Percentiles rank a stretch among this genome's conserved stretches.
Conservation (phyloP, 2,888 invertebrate species). For the Panopea generosa region DNA sequence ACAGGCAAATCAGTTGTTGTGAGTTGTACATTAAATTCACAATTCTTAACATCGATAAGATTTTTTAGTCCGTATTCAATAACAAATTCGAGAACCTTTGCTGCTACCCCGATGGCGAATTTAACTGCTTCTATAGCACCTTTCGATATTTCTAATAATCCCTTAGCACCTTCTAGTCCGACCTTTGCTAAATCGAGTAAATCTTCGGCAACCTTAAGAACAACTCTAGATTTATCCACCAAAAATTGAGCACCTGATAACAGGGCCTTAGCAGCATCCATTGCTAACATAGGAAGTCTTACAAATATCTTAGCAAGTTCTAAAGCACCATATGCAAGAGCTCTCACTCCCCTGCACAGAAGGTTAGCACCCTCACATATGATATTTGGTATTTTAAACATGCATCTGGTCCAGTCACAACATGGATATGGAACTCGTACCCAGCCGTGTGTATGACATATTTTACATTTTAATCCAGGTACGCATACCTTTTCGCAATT, state of each 20-base stretch:
- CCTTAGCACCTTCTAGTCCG: conserved; percentile 43
- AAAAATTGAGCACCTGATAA: conserved; percentile 55
- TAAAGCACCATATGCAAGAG: conserved; percentile 40
- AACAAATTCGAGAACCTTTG: conserved; percentile 47
- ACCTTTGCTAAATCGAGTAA: conserved; percentile 42
- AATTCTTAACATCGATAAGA: conserved; percentile 51
- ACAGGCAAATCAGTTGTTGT: conserved; percentile 36
- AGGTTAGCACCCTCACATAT: conserved; percentile 51
- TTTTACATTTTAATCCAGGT: conserved; percentile 55
- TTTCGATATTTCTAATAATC: conserved; percentile 41
- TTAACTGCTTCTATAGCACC: conserved; percentile 44
- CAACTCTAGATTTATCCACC: conserved; percentile 59
- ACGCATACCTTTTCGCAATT: conserved; percentile 52
- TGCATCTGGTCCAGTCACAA: conserved; percentile 47
- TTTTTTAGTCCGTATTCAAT: conserved; percentile 43
- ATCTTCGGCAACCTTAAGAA: conserved; percentile 44
- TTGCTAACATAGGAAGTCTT: conserved; percentile 46
- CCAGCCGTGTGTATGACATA: conserved; percentile 39
- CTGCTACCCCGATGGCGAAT: conserved; percentile 41
- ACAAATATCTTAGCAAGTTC: conserved; percentile 57
- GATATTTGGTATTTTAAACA: conserved; percentile 52
- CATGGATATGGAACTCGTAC: conserved; percentile 53
- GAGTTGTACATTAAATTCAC: conserved; percentile 50
- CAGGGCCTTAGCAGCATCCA: conserved; percentile 52
- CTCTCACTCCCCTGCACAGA: conserved; percentile 47